phyloP scores from a whole-genome alignment of 2,113 vertebrate genomes.

The Heteronetta atricapilla region DNA sequence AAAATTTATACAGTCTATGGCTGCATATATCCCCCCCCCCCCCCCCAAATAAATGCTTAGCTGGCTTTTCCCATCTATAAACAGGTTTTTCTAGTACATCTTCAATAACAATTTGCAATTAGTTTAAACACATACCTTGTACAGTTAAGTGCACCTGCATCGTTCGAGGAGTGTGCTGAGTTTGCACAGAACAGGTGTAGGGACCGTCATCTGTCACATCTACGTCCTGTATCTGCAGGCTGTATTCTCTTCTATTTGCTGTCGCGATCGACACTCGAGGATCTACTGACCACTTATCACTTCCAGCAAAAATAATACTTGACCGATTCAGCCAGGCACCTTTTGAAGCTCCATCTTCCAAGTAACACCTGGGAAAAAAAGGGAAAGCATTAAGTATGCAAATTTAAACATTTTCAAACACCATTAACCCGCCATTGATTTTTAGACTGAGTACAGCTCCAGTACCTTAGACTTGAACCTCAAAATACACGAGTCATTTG shows the following conservation, averaged over 20 bases:
- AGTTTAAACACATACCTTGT: conserved; percentile 83
- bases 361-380: conserved; percentile 86
- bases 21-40: not conserved
- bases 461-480: accelerated
- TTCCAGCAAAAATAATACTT: conserved; percentile 96
- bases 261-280: conserved; percentile 95
- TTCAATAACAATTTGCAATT: not conserved
- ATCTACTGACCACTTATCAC: conserved; percentile 97
- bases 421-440: accelerated
- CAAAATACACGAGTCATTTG: accelerated
- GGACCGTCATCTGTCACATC: conserved; percentile 94
- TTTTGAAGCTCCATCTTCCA: conserved; percentile 95
- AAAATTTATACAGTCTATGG: not conserved
- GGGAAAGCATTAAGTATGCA: not conserved
- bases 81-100: not conserved
- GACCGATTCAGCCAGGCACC: conserved; percentile 99
- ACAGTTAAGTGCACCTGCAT: conserved; percentile 95
- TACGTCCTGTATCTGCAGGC: conserved; percentile 97
- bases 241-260: conserved; percentile 91
- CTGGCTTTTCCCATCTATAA: not conserved
- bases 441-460: accelerated
- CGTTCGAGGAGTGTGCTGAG: conserved; percentile 89
- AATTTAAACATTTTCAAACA: not conserved
- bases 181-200: conserved; percentile 97
- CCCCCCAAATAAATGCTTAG: too few species aligned